Evolutionary conservation across 2,113 vertebrate species (phyloP).

Genomic region (Aythya baeri): DNA sequence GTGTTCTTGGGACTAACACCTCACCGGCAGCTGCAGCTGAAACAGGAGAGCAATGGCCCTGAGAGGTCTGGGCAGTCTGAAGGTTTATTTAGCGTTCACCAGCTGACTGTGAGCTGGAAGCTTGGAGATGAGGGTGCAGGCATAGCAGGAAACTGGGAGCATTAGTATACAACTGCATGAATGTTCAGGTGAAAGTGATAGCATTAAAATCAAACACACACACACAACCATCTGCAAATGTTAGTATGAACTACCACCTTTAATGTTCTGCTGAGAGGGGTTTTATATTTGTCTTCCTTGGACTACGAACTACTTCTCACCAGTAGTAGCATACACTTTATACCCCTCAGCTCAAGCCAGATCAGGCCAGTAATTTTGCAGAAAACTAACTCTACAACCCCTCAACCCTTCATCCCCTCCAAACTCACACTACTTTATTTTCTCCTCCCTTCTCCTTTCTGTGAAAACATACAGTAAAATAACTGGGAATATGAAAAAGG

Average conservation of each 20-base stretch:
- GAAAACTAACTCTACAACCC: neutral
- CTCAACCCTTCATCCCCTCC: neutral
- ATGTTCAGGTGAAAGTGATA: neutral
- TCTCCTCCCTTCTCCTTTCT: neutral
- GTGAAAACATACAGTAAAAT: neutral
- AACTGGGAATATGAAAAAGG: neutral
- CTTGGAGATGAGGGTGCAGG: neutral
- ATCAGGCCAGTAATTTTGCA: neutral
- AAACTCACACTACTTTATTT: neutral
- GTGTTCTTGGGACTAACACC: neutral
- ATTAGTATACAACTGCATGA: neutral
- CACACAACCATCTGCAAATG: neutral
- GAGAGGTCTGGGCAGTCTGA: neutral
- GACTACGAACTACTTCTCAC: neutral
- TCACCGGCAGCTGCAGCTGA: neutral
- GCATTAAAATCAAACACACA: neutral
- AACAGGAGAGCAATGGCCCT: neutral
- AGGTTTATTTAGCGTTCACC: neutral
- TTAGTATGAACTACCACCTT: neutral
- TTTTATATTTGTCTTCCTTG: neutral
- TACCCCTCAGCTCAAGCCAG: neutral
- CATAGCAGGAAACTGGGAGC: neutral
- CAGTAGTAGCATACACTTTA: neutral
- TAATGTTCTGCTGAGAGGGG: neutral
- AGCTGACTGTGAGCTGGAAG: neutral